Evolutionary conservation across 2,113 vertebrate genomes (phyloP).

Genomic region (Pagrus major): DNA sequence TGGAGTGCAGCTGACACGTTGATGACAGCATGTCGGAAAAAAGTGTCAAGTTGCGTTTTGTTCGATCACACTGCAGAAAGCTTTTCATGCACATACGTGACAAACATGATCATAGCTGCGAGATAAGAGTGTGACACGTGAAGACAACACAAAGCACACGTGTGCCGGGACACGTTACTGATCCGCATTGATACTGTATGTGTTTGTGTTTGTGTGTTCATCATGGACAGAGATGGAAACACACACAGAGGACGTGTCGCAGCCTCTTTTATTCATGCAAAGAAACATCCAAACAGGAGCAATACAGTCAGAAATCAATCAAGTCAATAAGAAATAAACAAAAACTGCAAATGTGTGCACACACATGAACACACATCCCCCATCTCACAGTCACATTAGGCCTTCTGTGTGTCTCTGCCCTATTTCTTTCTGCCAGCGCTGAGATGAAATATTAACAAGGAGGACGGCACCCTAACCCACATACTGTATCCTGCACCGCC

Average conservation of each 20-base stretch:
- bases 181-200: not conserved
- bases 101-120: not conserved
- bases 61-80: not conserved
- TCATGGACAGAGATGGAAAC: not conserved
- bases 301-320: not conserved
- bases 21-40: not conserved
- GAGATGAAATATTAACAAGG: slow-evolving; percentile 74
- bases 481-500: slow-evolving; percentile 54
- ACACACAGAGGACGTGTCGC: not conserved
- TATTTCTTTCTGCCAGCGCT: slow-evolving; percentile 59
- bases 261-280: not conserved
- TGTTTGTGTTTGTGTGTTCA: not conserved
- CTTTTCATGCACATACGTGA: not conserved
- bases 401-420: slow-evolving; percentile 56
- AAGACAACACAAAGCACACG: not conserved
- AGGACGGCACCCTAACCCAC: slow-evolving; percentile 69
- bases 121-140: not conserved
- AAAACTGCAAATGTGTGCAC: not conserved
- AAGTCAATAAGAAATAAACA: slow-evolving; percentile 1
- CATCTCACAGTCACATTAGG: slow-evolving; percentile 1
- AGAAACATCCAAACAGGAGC: not conserved
- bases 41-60: not conserved
- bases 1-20: not conserved
- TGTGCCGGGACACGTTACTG: not conserved
- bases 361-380: slow-evolving; percentile 21